A percentile compares a stretch with the other conserved stretches of the same genome.
These are phyloP conservation scores for Theretra japonica DNA, from an alignment of 2,888 invertebrate genomes.

Conservation along the genomic window DNA sequence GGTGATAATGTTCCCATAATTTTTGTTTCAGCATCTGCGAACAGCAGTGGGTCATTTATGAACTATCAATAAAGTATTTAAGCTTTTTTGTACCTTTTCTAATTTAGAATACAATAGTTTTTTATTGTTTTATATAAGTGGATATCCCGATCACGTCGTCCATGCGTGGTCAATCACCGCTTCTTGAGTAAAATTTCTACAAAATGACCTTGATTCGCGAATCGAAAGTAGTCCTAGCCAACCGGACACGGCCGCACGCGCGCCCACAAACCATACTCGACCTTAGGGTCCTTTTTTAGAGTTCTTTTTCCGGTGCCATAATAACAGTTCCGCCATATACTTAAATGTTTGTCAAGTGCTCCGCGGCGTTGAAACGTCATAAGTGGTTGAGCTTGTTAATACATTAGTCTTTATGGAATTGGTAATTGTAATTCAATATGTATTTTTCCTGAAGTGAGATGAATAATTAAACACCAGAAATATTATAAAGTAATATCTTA, in stretches of 20 bases:
- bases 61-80: too few relatives aligned
- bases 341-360: constrained; percentile 14
- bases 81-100: too few relatives aligned
- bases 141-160: not conserved
- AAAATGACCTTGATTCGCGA: constrained; percentile 67
- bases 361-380: not conserved
- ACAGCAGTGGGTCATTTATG: too few relatives aligned
- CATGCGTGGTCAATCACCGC: not conserved
- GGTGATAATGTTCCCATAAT: too few relatives aligned
- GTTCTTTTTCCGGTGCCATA: not conserved
- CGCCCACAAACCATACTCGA: constrained; percentile 27
- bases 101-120: too few relatives aligned
- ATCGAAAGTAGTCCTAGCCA: constrained; percentile 68
- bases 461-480: too few relatives aligned
- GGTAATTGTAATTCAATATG: not conserved
- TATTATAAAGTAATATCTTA: too few relatives aligned
- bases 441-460: not conserved
- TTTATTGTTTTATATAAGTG: not conserved
- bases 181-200: constrained; percentile 60
- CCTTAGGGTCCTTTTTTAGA: constrained; percentile 20
- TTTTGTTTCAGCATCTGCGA: too few relatives aligned
- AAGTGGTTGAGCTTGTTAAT: not conserved
- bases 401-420: not conserved
- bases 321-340: constrained; percentile 1
- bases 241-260: constrained; percentile 49